A percentile compares a stretch with the other conserved stretches of the same genome.
These are phyloP conservation scores for Polyodon spathula DNA, from an alignment of 2,113 vertebrate species.

Conservation along the genomic window DNA sequence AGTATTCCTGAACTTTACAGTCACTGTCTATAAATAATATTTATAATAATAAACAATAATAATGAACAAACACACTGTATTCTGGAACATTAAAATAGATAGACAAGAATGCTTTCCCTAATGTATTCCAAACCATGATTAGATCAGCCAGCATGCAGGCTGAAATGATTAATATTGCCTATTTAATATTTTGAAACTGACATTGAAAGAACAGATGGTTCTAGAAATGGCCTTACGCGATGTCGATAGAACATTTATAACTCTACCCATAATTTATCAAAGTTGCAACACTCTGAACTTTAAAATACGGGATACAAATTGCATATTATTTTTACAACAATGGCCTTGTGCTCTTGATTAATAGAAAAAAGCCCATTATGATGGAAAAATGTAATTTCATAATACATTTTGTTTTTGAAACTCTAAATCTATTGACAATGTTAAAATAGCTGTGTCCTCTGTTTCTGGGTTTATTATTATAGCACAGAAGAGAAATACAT, in stretches of 20 bases:
- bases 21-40: background rate
- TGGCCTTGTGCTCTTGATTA: constrained; percentile 24
- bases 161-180: constrained; percentile 40
- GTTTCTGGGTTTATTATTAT: background rate
- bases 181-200: constrained; percentile 42
- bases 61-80: too few relatives aligned
- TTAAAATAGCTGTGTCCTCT: background rate
- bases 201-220: constrained; percentile 42
- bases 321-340: constrained; percentile 17
- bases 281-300: constrained; percentile 32
- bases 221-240: constrained; percentile 34
- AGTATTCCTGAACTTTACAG: background rate
- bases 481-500: too few relatives aligned
- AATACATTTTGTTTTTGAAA: constrained; percentile 5
- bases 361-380: constrained; percentile 17
- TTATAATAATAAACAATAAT: background rate
- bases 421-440: constrained; percentile 7
- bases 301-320: constrained; percentile 19
- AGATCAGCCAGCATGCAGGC: constrained; percentile 26
- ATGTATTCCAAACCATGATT: constrained; percentile 21
- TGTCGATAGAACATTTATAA: constrained; percentile 37
- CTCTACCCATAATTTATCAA: constrained; percentile 39
- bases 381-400: constrained; percentile 13
- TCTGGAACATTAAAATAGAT: constrained; percentile 17
- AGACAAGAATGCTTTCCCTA: constrained; percentile 12